A percentile compares a stretch with the other conserved stretches of the same genome.
Evolutionary conservation across 2,797 vertebrate species (phyloP).

Genomic region (Ciconia nigra): DNA sequence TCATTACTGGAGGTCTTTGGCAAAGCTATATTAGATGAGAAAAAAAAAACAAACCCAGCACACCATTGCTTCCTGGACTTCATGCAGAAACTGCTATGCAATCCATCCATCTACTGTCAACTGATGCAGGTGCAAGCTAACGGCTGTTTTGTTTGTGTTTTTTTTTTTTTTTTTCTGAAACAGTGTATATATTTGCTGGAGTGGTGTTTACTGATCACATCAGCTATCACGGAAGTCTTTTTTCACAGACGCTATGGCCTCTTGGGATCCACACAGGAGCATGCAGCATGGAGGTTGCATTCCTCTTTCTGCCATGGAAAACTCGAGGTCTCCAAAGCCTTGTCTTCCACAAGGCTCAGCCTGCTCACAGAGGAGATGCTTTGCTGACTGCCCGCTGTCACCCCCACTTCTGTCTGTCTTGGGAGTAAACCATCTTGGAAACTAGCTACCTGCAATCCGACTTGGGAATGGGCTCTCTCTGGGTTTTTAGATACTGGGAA

Average conservation of each 20-base stretch:
- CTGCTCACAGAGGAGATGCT: not conserved
- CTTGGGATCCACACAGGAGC: not conserved
- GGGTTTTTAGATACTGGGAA: not conserved
- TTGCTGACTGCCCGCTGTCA: not conserved
- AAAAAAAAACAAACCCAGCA: not conserved
- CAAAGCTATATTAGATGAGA: not conserved
- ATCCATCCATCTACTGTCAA: not conserved
- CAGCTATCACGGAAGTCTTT: not conserved
- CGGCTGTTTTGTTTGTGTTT: rapidly evolving
- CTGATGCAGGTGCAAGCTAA: not conserved
- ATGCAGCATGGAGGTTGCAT: not conserved
- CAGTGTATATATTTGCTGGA: not conserved
- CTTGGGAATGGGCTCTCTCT: not conserved
- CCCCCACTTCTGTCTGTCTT: rapidly evolving
- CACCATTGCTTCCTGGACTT: not conserved
- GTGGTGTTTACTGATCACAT: not conserved
- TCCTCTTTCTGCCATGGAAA: not conserved
- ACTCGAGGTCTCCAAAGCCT: not conserved
- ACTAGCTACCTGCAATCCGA: not conserved
- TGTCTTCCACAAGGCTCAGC: not conserved
- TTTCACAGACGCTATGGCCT: not conserved
- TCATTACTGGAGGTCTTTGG: not conserved
- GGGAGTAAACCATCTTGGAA: not conserved
- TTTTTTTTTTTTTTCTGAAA: not conserved
- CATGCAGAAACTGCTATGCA: not conserved